Evolutionary conservation across 2,888 invertebrate species (phyloP).

Genomic region (Mycalesis mineus): DNA sequence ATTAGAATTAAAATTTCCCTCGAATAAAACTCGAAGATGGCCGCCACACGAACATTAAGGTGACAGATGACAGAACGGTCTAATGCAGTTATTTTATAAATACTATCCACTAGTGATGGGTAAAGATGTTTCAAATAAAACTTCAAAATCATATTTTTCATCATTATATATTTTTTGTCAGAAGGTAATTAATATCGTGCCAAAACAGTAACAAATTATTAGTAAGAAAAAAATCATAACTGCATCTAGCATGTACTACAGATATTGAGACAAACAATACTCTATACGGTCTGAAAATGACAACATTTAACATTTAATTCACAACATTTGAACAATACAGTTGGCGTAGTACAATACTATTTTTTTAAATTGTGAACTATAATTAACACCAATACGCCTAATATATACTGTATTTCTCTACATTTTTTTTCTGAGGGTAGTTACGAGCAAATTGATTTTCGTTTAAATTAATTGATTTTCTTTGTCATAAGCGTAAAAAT

Average conservation of each 20-base stretch:
- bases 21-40: no score
- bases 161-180: constrained; percentile 78
- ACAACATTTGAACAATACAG: constrained; percentile 71
- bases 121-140: constrained; percentile 48
- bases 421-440: constrained; percentile 41
- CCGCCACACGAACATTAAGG: no score
- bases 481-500: not conserved
- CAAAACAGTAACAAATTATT: constrained; percentile 78
- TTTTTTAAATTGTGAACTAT: constrained; percentile 60
- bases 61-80: no score
- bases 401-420: constrained; percentile 62
- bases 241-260: constrained; percentile 76
- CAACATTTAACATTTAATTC: constrained; percentile 73
- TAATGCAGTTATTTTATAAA: no score
- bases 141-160: constrained; percentile 54
- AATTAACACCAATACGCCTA: constrained; percentile 73
- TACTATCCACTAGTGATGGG: no score
- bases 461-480: not conserved
- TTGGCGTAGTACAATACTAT: constrained; percentile 51
- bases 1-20: no score
- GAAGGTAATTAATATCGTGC: constrained; percentile 79
- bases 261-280: constrained; percentile 62
- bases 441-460: constrained; percentile 37
- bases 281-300: constrained; percentile 46
- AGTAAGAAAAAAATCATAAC: constrained; percentile 73